These are phyloP conservation scores for Otis tarda DNA, from an alignment of 2,113 vertebrate species.

Conservation along the genomic window DNA sequence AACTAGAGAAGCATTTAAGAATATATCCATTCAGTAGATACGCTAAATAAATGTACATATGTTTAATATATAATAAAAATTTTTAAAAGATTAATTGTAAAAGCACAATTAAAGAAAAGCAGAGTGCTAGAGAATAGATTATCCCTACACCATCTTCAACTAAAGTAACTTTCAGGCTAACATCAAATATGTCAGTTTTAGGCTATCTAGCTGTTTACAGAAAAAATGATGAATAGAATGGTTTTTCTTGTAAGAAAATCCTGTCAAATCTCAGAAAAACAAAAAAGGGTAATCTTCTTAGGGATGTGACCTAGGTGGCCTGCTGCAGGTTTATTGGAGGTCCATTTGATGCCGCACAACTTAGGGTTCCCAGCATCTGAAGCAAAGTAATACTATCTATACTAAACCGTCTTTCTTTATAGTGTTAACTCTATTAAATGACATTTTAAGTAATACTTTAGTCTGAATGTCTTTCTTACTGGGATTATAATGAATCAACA, in stretches of 20 bases:
- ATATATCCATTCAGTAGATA: background rate
- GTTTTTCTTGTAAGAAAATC: background rate
- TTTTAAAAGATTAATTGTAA: background rate
- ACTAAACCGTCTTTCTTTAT: background rate
- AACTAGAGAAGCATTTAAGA: background rate
- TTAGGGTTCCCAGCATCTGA: background rate
- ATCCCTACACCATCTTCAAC: background rate
- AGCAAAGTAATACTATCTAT: background rate
- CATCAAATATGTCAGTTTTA: background rate
- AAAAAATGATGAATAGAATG: background rate
- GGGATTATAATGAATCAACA: background rate
- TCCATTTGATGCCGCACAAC: background rate
- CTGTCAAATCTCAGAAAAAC: background rate
- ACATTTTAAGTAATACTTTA: background rate
- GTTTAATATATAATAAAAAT: background rate
- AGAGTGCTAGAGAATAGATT: background rate
- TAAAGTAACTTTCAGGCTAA: background rate
- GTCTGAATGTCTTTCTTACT: no score
- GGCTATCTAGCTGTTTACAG: background rate
- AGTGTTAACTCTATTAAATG: background rate
- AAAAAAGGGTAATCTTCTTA: background rate
- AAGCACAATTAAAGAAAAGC: background rate
- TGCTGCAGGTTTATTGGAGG: background rate
- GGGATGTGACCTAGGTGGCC: no score
- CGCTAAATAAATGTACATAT: background rate